phyloP scores from a whole-genome alignment of 1,140 invertebrate genomes.

The Vollenhovia emeryi region DNA sequence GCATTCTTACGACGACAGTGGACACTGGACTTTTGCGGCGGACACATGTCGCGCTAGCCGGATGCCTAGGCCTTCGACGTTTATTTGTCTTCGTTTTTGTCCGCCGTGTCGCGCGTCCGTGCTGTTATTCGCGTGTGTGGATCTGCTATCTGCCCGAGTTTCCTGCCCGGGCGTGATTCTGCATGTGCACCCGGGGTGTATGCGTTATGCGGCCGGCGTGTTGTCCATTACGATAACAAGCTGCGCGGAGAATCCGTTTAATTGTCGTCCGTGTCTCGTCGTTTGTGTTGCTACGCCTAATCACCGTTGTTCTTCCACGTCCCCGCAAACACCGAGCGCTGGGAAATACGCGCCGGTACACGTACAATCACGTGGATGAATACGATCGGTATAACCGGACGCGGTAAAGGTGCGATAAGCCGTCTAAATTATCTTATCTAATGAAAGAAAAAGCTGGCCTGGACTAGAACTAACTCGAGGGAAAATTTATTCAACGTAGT shows the following conservation, averaged over 20 bases:
- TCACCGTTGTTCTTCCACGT: conserved; percentile 37
- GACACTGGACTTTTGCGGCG: conserved; percentile 62
- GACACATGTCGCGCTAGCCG: conserved; percentile 52
- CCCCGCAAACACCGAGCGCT: conserved; percentile 14
- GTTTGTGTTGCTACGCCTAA: conserved; percentile 35
- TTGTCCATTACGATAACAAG: conserved; percentile 67
- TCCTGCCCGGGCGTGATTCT: background rate
- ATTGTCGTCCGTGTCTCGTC: conserved; percentile 54
- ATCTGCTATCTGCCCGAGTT: background rate
- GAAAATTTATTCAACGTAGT: too few relatives aligned
- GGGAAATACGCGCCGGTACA: conserved; percentile 3
- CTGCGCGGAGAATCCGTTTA: conserved; percentile 43
- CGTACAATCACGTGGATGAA: background rate
- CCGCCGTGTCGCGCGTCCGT: background rate
- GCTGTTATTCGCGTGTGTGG: background rate
- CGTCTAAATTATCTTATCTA: background rate
- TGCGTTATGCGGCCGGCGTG: conserved; percentile 35
- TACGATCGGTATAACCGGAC: background rate
- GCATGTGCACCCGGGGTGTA: conserved; percentile 5
- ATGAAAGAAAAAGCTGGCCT: background rate
- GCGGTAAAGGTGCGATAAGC: conserved; percentile 41
- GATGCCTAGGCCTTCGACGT: conserved; percentile 14
- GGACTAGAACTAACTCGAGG: too few relatives aligned
- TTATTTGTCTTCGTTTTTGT: conserved; percentile 35
- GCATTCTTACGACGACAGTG: conserved; percentile 56